Evolutionary conservation across 2,888 invertebrate species (phyloP).

Genomic region (Gastracanthus pulcherrimus): DNA sequence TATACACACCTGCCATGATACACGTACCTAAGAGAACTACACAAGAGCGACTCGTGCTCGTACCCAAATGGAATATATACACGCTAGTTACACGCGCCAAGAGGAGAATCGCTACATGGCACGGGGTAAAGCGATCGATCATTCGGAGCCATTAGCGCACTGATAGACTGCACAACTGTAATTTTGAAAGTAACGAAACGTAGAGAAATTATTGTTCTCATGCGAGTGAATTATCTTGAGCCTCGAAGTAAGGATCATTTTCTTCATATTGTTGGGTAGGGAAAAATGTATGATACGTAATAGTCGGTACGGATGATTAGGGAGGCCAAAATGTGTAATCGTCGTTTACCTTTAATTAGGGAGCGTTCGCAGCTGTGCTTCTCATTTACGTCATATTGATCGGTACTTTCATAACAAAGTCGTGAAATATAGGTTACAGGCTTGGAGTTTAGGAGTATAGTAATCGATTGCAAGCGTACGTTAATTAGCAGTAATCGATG

Average conservation of each 20-base stretch:
- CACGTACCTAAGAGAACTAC: too few relatives aligned
- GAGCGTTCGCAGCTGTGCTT: not conserved
- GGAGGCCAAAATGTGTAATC: slow-evolving; percentile 12
- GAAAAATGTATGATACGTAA: not conserved
- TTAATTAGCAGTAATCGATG: too few relatives aligned
- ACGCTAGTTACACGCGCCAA: not conserved
- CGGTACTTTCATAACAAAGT: slow-evolving; percentile 42
- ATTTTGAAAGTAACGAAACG: slow-evolving; percentile 33
- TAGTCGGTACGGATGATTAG: not conserved
- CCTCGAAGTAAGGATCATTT: not conserved
- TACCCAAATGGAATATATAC: too few relatives aligned
- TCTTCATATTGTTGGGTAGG: not conserved
- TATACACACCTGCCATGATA: too few relatives aligned
- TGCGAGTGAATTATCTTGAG: not conserved
- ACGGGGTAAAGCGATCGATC: slow-evolving; percentile 12
- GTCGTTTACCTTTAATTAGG: slow-evolving; percentile 33
- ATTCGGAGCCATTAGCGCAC: slow-evolving; percentile 28
- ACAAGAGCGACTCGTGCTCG: too few relatives aligned
- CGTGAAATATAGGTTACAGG: too few relatives aligned
- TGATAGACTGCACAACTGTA: slow-evolving; percentile 9
- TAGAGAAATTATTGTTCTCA: slow-evolving; percentile 33
- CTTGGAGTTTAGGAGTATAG: slow-evolving; percentile 28
- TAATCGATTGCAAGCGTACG: not conserved
- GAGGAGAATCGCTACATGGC: too few relatives aligned
- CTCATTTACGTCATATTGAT: slow-evolving; percentile 44